A percentile compares a stretch with the other conserved stretches of the same genome.
Evolutionary conservation across 2,113 vertebrate genomes (phyloP).

Genomic region (Microtus richardsoni): DNA sequence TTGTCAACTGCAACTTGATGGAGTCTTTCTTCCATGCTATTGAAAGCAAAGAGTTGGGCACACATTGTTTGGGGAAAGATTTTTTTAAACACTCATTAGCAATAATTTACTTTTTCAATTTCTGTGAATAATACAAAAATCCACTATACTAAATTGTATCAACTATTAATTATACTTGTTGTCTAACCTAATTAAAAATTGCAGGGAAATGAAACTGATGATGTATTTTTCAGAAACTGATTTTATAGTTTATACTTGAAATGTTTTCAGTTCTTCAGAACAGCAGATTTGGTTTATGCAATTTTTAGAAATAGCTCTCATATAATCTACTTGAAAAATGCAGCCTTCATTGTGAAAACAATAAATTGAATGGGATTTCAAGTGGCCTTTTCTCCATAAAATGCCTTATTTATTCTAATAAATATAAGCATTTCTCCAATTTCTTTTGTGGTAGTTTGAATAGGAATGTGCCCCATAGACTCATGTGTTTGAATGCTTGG

Average conservation of each 20-base stretch:
- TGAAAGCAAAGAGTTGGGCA: slow-evolving; percentile 58
- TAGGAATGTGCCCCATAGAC: background rate
- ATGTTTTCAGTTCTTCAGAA: slow-evolving; percentile 50
- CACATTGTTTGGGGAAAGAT: slow-evolving; percentile 50
- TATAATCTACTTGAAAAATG: slow-evolving; percentile 44
- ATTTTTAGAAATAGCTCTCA: background rate
- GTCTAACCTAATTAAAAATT: slow-evolving; percentile 15
- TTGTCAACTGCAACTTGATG: slow-evolving; percentile 55
- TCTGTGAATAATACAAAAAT: slow-evolving; percentile 48
- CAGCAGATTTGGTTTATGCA: slow-evolving; percentile 13
- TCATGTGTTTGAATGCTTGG: background rate
- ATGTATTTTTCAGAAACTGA: slow-evolving; percentile 39
- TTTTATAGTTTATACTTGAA: slow-evolving; percentile 42
- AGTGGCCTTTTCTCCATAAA: background rate
- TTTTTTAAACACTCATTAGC: slow-evolving; percentile 58
- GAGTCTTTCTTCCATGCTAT: slow-evolving; percentile 49
- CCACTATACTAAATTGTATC: slow-evolving; percentile 32
- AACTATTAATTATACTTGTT: slow-evolving; percentile 40
- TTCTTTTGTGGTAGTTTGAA: background rate
- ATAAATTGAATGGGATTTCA: background rate
- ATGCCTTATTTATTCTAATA: slow-evolving; percentile 2
- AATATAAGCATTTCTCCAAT: background rate
- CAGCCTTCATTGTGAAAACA: slow-evolving; percentile 29
- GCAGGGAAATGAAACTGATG: background rate
- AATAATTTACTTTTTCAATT: slow-evolving; percentile 67